A percentile compares a stretch with the other conserved stretches of the same genome.
Evolutionary conservation across 2,113 vertebrate species (phyloP).

Genomic region (Sprattus sprattus): DNA sequence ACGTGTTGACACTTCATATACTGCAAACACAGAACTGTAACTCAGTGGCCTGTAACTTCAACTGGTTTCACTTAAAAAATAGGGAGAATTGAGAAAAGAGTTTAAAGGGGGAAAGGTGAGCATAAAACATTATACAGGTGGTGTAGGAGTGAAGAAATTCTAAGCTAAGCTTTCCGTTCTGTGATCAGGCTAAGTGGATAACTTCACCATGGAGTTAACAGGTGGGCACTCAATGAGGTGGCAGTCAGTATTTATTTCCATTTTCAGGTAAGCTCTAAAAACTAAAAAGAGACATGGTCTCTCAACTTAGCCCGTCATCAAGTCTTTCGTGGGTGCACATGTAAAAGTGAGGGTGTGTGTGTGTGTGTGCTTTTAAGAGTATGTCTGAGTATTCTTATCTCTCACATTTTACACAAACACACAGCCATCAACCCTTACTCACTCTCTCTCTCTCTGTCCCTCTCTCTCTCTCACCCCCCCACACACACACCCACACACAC

Average conservation of each 20-base stretch:
- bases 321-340: neutral
- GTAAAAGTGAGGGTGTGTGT: neutral
- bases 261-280: too few species aligned
- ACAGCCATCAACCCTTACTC: too few species aligned
- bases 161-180: neutral
- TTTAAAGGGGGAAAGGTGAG: neutral
- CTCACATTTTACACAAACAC: neutral
- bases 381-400: conserved; percentile 36
- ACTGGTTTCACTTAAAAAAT: neutral
- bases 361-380: too few species aligned
- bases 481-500: neutral
- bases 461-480: neutral
- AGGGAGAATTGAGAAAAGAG: neutral
- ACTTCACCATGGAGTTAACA: neutral
- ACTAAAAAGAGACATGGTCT: too few species aligned
- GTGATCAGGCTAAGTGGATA: too few species aligned
- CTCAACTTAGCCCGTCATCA: too few species aligned
- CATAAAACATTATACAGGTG: neutral
- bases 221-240: too few species aligned
- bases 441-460: too few species aligned
- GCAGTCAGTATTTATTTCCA: too few species aligned
- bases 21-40: neutral
- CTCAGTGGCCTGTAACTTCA: neutral
- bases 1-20: neutral
- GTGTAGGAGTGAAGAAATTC: neutral